These are phyloP conservation scores for Catocala sponsa DNA, from an alignment of 2,888 invertebrate species.

Conservation along the genomic window DNA sequence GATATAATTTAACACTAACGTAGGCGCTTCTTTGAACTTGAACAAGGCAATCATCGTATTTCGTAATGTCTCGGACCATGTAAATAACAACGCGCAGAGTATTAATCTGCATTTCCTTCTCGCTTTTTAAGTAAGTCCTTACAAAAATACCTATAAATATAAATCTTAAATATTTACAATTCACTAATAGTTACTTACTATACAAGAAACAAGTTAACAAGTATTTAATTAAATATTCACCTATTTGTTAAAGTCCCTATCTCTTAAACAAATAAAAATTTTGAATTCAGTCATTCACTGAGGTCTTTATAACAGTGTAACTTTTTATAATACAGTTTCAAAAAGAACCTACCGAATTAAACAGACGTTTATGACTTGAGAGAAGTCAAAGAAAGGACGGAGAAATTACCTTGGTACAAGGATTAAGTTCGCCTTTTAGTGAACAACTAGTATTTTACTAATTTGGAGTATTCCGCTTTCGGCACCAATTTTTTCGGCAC, in stretches of 20 bases:
- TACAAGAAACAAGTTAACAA: conserved; percentile 27
- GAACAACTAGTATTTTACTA: too few species aligned
- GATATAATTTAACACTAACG: too few species aligned
- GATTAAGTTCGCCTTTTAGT: too few species aligned
- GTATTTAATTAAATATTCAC: conserved; percentile 27
- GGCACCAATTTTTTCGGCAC: too few species aligned
- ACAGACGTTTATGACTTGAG: too few species aligned
- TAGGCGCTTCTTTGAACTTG: too few species aligned
- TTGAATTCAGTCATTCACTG: background rate
- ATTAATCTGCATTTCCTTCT: background rate
- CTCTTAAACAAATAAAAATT: background rate
- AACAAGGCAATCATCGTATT: background rate
- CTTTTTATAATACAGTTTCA: too few species aligned
- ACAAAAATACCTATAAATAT: conserved; percentile 50
- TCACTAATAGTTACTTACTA: conserved; percentile 25
- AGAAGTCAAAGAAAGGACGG: too few species aligned
- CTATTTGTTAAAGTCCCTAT: background rate
- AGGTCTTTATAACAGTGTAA: background rate
- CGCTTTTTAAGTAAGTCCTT: conserved; percentile 12
- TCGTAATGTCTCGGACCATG: background rate
- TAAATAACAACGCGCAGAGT: background rate
- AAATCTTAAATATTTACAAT: conserved; percentile 46
- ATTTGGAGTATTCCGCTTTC: too few species aligned
- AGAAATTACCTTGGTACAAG: too few species aligned
- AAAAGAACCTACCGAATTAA: too few species aligned